phyloP scores from a whole-genome alignment of 1,140 invertebrate genomes.

The Eupeodes corollae region DNA sequence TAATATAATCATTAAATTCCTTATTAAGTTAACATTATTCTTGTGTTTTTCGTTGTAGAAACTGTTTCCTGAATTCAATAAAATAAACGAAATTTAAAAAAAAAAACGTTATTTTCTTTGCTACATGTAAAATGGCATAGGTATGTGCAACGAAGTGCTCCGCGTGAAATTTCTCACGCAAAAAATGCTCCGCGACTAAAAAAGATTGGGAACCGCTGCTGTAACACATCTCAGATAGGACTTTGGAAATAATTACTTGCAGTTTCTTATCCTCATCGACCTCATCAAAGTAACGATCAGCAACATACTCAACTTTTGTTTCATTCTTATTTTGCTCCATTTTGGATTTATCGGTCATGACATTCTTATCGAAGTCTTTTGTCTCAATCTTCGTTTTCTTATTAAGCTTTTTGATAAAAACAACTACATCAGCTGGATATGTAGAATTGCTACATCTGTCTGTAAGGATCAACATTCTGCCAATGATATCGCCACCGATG shows the following conservation, averaged over 20 bases:
- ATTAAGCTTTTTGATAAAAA: constrained; percentile 40
- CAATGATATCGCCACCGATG: constrained; percentile 89
- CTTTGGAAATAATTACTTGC: constrained; percentile 23
- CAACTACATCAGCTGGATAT: constrained; percentile 52
- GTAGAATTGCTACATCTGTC: constrained; percentile 77
- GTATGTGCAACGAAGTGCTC: no score
- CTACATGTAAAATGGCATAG: no score
- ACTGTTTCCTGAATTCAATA: no score
- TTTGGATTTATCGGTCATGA: constrained; percentile 17
- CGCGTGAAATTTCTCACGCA: no score
- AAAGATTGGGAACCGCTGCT: no score
- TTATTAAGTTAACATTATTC: no score
- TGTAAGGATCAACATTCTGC: constrained; percentile 70
- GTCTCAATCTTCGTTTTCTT: constrained; percentile 11
- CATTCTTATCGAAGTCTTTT: constrained; percentile 20
- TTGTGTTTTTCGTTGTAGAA: no score
- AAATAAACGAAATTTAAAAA: no score
- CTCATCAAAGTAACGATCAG: constrained; percentile 48
- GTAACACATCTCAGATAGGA: constrained; percentile 27
- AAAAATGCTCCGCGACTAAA: no score
- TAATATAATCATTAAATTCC: no score
- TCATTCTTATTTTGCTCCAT: constrained; percentile 20
- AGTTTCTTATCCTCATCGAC: constrained; percentile 19
- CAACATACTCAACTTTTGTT: constrained; percentile 49
- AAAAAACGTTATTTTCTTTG: no score